phyloP scores from a whole-genome alignment of 2,888 invertebrate species.

The Torymus auratus region DNA sequence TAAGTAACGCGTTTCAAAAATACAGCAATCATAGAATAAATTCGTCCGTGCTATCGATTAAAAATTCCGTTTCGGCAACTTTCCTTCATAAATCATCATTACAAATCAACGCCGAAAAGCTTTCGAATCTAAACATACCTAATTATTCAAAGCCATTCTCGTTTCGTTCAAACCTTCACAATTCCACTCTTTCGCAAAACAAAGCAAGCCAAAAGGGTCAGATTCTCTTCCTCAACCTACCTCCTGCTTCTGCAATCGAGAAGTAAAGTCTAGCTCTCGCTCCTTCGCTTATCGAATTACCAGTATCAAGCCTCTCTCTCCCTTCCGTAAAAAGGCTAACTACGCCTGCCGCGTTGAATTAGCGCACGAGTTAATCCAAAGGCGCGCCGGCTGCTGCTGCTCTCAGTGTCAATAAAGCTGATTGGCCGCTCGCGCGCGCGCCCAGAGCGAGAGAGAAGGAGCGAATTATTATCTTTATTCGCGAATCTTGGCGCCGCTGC shows the following conservation, averaged over 20 bases:
- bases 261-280: no score
- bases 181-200: not conserved
- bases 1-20: no score
- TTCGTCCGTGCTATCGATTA: no score
- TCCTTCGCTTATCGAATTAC: slow-evolving; percentile 40
- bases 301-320: slow-evolving; percentile 9
- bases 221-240: not conserved
- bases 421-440: slow-evolving; percentile 31
- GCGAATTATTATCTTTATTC: slow-evolving; percentile 30
- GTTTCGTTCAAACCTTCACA: not conserved
- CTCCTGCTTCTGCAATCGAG: not conserved
- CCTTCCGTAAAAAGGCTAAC: not conserved
- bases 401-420: slow-evolving; percentile 58
- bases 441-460: no score
- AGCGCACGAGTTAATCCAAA: slow-evolving; percentile 50
- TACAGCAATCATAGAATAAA: no score
- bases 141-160: no score
- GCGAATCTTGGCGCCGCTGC: slow-evolving; percentile 23
- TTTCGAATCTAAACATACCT: no score
- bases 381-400: slow-evolving; percentile 15
- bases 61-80: no score
- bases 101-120: no score
- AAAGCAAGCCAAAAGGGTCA: slow-evolving; percentile 12
- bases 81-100: no score
- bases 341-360: slow-evolving; percentile 38